Evolutionary conservation across 2,888 invertebrate genomes (phyloP), one percentile per base, ranked within the genome.

Genomic region (Lycophotia porphyrea): DNA sequence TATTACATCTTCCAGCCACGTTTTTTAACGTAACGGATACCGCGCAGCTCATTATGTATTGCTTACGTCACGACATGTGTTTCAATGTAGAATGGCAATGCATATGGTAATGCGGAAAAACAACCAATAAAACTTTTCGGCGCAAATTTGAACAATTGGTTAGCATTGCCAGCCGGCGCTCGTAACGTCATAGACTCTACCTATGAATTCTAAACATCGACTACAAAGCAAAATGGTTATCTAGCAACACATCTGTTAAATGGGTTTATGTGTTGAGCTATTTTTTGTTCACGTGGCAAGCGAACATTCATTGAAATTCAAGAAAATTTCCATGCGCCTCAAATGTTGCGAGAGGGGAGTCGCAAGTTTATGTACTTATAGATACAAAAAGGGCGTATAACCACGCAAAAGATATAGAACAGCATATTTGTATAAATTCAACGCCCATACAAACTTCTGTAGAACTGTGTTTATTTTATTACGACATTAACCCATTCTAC

Each of bases 41-140:
- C 78, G 55, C 39, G 61, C 63, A 49, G 60, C 49, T 70, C 80
- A 76, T 71, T 82, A 82, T 77, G 47, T 65, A 67, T 67, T 63
- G 68, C 73, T 73, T 52, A 81, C 87, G 87, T 80, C 82, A 86
- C 76, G 61, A 84, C 78, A 84, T 82, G 64, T 85, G 82, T 86
- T 80, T 71, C 76, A 74, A 61, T 74, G 71, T 76, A 78, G 61
- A 86, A 80, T 80, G 58, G 78, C 75, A 69, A 76, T 74, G 72
- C 76, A 82, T 74, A 80, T 82, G 74, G 71, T 80, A 75, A 80
- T 68, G 71, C 75, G 76, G 74, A 76, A 84, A 81, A 86, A 86
- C 78, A 80, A 69, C 36, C 55, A 78, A 86, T 74, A 81, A 76
- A 80, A 65, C 42, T 66, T 65, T 78, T 80, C 76, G 52, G 42